phyloP scores from a whole-genome alignment of 2,113 vertebrate species.

The Oxygymnocypris stewartii region DNA sequence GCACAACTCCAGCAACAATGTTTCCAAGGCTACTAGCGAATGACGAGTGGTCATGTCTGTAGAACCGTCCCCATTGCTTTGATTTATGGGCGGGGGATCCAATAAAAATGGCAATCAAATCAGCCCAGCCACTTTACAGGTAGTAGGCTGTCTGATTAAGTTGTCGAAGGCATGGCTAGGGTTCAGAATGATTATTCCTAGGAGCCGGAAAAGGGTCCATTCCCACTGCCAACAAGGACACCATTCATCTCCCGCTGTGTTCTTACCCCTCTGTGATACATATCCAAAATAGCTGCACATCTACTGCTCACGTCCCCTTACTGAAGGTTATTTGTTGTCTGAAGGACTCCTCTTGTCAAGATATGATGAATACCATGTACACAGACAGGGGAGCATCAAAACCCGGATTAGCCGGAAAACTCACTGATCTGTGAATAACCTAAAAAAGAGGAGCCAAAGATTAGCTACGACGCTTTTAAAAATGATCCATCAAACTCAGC shows the following conservation, averaged over 20 bases:
- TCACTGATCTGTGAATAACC: conserved; percentile 99
- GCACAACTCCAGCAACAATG: conserved; percentile 79
- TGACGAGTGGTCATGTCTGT: conserved; percentile 82
- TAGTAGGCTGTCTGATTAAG: conserved; percentile 83
- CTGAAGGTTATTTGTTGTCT: conserved; percentile 99
- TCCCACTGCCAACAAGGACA: conserved; percentile 83
- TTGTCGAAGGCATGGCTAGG: conserved; percentile 83
- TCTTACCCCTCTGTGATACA: conserved; percentile 94
- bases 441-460: conserved; percentile 99
- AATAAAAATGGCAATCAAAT: conserved; percentile 88
- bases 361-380: conserved; percentile 99
- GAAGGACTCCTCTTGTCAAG: conserved; percentile 99
- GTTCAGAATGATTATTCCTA: conserved; percentile 82
- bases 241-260: conserved; percentile 90
- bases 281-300: conserved; percentile 98
- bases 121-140: conserved; percentile 85
- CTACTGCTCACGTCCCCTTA: conserved; percentile 89
- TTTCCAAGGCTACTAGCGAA: conserved; percentile 83
- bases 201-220: conserved; percentile 75
- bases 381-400: conserved; percentile 98
- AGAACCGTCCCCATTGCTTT: conserved; percentile 81
- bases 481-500: conserved; percentile 99
- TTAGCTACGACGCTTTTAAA: conserved; percentile 99
- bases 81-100: conserved; percentile 80
- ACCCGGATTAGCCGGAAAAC: conserved; percentile 99